Base-by-base conservation (phyloP, 1,140 invertebrate genomes). In the Drosophila persimilis region DNA sequence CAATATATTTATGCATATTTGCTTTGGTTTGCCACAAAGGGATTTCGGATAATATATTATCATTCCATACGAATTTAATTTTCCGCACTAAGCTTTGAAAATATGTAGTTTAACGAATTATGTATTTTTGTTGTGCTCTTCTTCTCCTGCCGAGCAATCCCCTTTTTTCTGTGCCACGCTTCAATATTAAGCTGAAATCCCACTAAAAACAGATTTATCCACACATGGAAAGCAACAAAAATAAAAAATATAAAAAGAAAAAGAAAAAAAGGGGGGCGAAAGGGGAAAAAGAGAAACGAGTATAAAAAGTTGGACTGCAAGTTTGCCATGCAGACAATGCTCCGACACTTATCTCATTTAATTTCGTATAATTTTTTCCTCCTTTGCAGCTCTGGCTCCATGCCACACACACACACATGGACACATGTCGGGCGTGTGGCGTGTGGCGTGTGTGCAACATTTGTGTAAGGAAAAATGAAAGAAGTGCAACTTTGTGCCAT, bases 271-370 rank as follows among this genome's bases (percentile, higher is more conserved):
- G 6, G 13, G 22, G 6, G 29, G 31, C 2, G 8, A 13, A 29
- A 5, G 24, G 24, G 24, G 24, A 4, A 63, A 46, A 39, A 2
- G 8, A 35, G 35, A 39, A 64, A 43, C 24, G 59, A 26, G 58
- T 20, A 31, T 39, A 51, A 57, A 45, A 52, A 73, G 70, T 73
- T 73, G 58, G 52, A 52, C 53, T 43, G 52, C 59, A 73, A 53
- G 46, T 57, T 70, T 73, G 47, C 69, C 41, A 48, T 52, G 52
- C 67, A 73, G 71, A 73, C 71, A 73, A 73, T 73, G 69, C 67
- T 55, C 67, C 71, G 53, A 70, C 58, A 63, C 78, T 80, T 80
- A 80, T 80, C 78, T 73, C 73, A 62, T 73, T 65, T 74, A 70
- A 69, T 64, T 81, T 73, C 63, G 63, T 67, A 61, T 78, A 70